phyloP scores from a whole-genome alignment of 2,113 vertebrate species.

The Hystrix brachyura region DNA sequence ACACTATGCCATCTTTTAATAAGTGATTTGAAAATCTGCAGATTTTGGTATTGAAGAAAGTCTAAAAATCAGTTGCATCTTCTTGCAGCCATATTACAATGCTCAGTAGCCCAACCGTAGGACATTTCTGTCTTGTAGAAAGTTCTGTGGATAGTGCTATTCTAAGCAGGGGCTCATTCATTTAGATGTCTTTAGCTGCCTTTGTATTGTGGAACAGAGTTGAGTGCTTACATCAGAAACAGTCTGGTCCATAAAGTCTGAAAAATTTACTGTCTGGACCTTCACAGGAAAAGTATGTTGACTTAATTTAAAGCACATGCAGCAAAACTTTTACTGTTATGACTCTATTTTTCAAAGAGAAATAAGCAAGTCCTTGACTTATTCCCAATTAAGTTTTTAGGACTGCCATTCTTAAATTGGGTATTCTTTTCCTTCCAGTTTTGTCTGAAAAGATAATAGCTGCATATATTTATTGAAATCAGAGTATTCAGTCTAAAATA shows the following conservation, averaged over 20 bases:
- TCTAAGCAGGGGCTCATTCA: fast-evolving
- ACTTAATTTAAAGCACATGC: background rate
- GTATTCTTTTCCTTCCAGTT: background rate
- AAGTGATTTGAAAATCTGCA: background rate
- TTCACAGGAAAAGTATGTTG: background rate
- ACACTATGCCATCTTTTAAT: background rate
- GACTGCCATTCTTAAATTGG: background rate
- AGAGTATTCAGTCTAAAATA: background rate
- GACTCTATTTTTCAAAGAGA: background rate
- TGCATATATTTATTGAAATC: background rate
- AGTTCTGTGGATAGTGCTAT: background rate
- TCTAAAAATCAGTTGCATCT: background rate
- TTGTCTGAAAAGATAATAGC: background rate
- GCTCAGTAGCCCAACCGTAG: background rate
- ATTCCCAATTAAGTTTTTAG: background rate
- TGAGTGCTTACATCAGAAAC: background rate
- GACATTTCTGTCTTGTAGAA: background rate
- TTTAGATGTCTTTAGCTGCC: background rate
- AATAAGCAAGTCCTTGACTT: background rate
- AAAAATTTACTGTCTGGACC: background rate
- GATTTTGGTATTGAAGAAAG: background rate
- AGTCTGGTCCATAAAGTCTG: background rate
- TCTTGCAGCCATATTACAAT: background rate
- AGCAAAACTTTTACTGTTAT: background rate
- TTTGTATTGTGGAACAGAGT: background rate